These are phyloP conservation scores for Cavia porcellus DNA, from an alignment of 2,113 vertebrate species.

Conservation along the genomic window DNA sequence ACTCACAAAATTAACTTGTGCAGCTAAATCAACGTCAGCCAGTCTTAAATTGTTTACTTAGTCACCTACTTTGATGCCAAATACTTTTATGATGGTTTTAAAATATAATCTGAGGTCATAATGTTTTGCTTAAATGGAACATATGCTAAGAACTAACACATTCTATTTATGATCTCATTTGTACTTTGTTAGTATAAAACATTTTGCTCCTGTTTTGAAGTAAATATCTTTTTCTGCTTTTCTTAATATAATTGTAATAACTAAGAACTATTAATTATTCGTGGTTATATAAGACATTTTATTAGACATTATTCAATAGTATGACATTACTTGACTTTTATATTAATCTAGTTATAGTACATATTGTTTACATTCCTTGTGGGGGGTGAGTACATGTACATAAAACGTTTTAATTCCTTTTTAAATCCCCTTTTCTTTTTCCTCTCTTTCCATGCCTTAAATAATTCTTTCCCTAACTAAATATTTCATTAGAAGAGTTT, in stretches of 20 bases:
- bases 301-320: background rate
- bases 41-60: constrained; percentile 53
- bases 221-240: constrained; percentile 35
- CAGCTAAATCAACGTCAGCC: constrained; percentile 57
- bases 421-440: background rate
- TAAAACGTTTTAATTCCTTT: background rate
- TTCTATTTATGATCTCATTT: constrained; percentile 61
- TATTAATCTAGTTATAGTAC: background rate
- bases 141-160: constrained; percentile 64
- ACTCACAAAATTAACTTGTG: constrained; percentile 56
- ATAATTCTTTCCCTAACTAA: background rate
- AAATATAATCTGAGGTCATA: constrained; percentile 71
- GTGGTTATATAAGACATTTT: background rate
- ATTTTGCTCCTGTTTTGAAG: constrained; percentile 54
- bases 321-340: background rate
- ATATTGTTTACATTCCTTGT: background rate
- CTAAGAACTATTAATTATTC: background rate
- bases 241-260: constrained; percentile 51
- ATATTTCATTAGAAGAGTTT: background rate
- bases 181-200: constrained; percentile 3
- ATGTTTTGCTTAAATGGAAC: constrained; percentile 58
- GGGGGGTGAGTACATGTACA: background rate
- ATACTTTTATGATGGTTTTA: constrained; percentile 40
- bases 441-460: background rate
- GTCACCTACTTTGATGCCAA: constrained; percentile 62